These are phyloP conservation scores for Ataeniobius toweri DNA, from an alignment of 2,797 vertebrate species.

Conservation along the genomic window DNA sequence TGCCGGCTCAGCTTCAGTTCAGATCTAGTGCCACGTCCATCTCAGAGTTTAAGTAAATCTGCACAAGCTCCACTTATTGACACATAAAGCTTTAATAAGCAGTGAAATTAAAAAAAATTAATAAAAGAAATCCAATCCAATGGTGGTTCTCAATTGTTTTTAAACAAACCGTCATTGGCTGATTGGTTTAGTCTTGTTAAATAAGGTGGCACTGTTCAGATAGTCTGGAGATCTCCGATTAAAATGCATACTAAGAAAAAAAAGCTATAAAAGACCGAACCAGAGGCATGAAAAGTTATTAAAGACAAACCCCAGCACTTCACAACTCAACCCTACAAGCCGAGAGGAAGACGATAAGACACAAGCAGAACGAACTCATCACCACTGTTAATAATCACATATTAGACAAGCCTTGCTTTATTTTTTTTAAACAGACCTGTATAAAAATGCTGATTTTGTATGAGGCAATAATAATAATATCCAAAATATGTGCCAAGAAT, in stretches of 20 bases:
- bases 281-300: conserved; percentile 6
- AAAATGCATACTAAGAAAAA: conserved; percentile 24
- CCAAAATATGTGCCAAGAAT: conserved; percentile 27
- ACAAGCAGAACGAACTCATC: conserved; percentile 56
- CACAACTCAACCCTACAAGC: conserved; percentile 39
- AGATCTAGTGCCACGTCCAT: conserved; percentile 16
- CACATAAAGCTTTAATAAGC: background rate
- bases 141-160: background rate
- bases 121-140: conserved; percentile 1
- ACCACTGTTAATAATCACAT: conserved; percentile 57
- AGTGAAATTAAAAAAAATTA: conserved; percentile 11
- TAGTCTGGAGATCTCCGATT: conserved; percentile 39
- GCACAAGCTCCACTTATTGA: background rate
- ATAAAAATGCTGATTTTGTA: conserved; percentile 20
- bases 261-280: conserved; percentile 4
- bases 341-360: conserved; percentile 61
- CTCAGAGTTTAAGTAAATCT: conserved; percentile 11
- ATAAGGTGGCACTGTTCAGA: conserved; percentile 31
- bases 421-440: conserved; percentile 23
- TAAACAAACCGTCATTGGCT: background rate
- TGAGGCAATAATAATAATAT: background rate
- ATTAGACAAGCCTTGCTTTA: conserved; percentile 46
- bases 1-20: conserved; percentile 14
- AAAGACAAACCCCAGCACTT: conserved; percentile 43
- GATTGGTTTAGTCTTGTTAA: conserved; percentile 3